phyloP scores from a whole-genome alignment of 2,888 invertebrate genomes.

The Trisateles emortualis region DNA sequence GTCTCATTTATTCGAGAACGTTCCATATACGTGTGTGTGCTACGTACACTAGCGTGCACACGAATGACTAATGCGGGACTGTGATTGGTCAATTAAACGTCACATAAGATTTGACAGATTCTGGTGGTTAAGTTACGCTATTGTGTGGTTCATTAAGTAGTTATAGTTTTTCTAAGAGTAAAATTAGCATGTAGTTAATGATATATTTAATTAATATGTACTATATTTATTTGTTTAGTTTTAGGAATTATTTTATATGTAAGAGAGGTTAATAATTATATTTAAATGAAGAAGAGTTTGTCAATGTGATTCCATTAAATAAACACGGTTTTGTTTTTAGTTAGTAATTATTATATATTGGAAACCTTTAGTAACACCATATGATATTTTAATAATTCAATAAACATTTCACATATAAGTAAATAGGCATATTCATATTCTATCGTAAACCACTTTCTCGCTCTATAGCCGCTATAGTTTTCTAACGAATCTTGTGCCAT shows the following conservation, averaged over 20 bases:
- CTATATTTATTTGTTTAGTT: conserved; percentile 70
- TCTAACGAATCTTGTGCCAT: no score
- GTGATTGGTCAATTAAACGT: neutral
- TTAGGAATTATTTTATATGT: conserved; percentile 69
- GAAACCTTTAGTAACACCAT: conserved; percentile 5
- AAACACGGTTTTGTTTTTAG: conserved; percentile 64
- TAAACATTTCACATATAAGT: neutral
- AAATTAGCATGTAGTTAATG: conserved; percentile 51
- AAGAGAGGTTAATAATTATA: conserved; percentile 63
- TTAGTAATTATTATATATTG: conserved; percentile 34
- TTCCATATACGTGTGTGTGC: neutral
- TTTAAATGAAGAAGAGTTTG: conserved; percentile 51
- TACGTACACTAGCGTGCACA: no score
- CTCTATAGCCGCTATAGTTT: no score
- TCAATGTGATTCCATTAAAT: conserved; percentile 74
- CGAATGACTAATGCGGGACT: neutral
- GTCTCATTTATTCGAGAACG: neutral
- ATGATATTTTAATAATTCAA: no score
- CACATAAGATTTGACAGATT: neutral
- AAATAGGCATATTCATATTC: no score
- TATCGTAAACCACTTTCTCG: no score
- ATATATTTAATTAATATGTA: conserved; percentile 60
- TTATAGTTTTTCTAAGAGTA: conserved; percentile 46
- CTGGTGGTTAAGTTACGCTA: conserved; percentile 10
- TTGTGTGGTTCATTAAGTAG: conserved; percentile 43